Evolutionary conservation across 2,888 invertebrate species (phyloP).

Genomic region (Alviniconcha strummeri): DNA sequence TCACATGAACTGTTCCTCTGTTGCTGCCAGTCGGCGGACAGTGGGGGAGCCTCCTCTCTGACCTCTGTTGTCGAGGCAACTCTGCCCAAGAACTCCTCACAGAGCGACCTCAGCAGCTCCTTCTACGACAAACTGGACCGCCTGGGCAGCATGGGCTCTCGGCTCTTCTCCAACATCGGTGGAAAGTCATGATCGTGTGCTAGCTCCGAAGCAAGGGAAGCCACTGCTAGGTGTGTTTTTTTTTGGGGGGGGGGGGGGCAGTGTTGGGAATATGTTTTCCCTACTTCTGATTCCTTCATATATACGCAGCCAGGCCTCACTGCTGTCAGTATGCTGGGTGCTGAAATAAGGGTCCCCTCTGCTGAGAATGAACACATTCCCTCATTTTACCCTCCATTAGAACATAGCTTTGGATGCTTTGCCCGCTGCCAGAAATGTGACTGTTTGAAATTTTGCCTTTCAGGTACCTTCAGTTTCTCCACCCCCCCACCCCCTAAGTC

Average conservation of each 20-base stretch:
- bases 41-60: conserved; percentile 45
- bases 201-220: neutral
- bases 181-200: conserved; percentile 46
- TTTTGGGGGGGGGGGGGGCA: neutral
- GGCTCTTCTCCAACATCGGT: conserved; percentile 63
- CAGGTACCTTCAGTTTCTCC: too few species aligned
- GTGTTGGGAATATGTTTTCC: neutral
- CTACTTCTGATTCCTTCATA: neutral
- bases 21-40: conserved; percentile 47
- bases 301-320: neutral
- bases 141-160: conserved; percentile 63
- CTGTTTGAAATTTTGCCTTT: too few species aligned
- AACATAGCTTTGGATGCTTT: too few species aligned
- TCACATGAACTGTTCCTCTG: too few species aligned
- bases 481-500: too few species aligned
- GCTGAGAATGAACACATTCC: too few species aligned
- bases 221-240: neutral
- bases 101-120: conserved; percentile 55
- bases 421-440: too few species aligned
- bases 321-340: neutral
- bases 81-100: conserved; percentile 54
- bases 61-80: conserved; percentile 62
- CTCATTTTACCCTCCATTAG: too few species aligned
- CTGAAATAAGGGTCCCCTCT: too few species aligned
- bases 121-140: conserved; percentile 66